A percentile compares a stretch with the other conserved stretches of the same genome.
Conservation (phyloP, 2,888 invertebrate species). For the Caenorhabditis sp. region DNA sequence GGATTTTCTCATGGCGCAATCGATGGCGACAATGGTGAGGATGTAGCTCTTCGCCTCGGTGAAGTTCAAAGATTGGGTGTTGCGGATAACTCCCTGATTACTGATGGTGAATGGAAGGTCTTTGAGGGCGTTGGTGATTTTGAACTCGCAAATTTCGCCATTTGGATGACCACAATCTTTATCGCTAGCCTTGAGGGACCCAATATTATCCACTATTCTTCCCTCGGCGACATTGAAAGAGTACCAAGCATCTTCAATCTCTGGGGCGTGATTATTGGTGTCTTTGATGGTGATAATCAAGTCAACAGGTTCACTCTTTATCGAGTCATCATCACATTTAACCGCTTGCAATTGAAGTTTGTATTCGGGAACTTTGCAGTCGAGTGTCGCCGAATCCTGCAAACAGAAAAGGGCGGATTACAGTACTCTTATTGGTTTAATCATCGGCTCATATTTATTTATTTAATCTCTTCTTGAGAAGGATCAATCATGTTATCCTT, state of each 20-base stretch:
- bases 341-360: slow-evolving; percentile 60
- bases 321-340: slow-evolving; percentile 62
- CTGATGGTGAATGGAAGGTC: slow-evolving; percentile 68
- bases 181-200: slow-evolving; percentile 89
- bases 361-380: slow-evolving; percentile 63
- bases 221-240: slow-evolving; percentile 86
- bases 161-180: slow-evolving; percentile 92
- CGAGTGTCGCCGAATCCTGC: slow-evolving; percentile 54
- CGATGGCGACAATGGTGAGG: slow-evolving; percentile 92
- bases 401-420: slow-evolving; percentile 5
- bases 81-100: slow-evolving; percentile 78
- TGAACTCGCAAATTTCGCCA: slow-evolving; percentile 96
- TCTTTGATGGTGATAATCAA: slow-evolving; percentile 83
- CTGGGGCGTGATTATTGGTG: slow-evolving; percentile 93
- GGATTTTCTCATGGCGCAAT: slow-evolving; percentile 88
- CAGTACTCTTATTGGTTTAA: neutral
- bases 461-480: too few species aligned
- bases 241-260: slow-evolving; percentile 88
- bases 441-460: too few species aligned
- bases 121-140: slow-evolving; percentile 79
- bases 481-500: too few species aligned
- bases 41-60: slow-evolving; percentile 93
- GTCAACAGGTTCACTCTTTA: slow-evolving; percentile 53
- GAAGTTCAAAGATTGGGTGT: slow-evolving; percentile 90
- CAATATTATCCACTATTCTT: slow-evolving; percentile 83